Percentiles rank a stretch among this genome's conserved stretches.
phyloP scores from a whole-genome alignment of 2,797 vertebrate species.

The Parauchenoglanis punctatus region DNA sequence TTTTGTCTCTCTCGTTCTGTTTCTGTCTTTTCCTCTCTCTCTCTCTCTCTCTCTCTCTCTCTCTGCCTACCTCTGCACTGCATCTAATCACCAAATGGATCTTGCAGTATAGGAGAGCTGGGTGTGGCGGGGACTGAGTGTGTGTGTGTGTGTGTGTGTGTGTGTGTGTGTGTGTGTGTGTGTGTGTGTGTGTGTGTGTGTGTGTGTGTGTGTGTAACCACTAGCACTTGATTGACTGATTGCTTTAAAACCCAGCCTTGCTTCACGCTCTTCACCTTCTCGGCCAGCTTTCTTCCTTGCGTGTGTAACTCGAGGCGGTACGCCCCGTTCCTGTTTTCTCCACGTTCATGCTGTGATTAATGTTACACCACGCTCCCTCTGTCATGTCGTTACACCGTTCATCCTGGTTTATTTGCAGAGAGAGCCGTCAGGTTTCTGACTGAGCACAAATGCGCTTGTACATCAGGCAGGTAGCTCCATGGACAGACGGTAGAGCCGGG shows the following conservation, averaged over 20 bases:
- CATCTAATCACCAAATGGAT: conserved; percentile 75
- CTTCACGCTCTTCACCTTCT: conserved; percentile 20
- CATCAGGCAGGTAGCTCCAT: background rate
- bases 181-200: background rate
- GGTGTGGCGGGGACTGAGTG: conserved; percentile 41
- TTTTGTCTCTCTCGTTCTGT: background rate
- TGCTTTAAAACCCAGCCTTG: conserved; percentile 14
- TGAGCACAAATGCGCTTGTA: background rate
- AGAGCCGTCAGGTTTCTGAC: background rate
- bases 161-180: conserved; percentile 36
- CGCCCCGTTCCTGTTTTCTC: background rate
- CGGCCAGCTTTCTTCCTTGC: conserved; percentile 20
- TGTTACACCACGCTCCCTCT: background rate
- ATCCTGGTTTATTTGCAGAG: background rate
- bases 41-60: background rate
- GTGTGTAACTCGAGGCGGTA: background rate
- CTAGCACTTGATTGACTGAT: conserved; percentile 35
- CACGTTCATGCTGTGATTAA: background rate
- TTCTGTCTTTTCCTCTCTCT: no score
- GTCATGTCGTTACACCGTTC: background rate
- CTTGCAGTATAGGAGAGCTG: conserved; percentile 43
- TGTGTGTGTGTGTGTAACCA: conserved; percentile 47
- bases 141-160: conserved; percentile 46
- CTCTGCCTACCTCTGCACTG: conserved; percentile 44
- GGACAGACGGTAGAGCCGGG: background rate